Conservation (phyloP, 1,140 invertebrate species). For the Bursaphelenchus mucronatus region DNA sequence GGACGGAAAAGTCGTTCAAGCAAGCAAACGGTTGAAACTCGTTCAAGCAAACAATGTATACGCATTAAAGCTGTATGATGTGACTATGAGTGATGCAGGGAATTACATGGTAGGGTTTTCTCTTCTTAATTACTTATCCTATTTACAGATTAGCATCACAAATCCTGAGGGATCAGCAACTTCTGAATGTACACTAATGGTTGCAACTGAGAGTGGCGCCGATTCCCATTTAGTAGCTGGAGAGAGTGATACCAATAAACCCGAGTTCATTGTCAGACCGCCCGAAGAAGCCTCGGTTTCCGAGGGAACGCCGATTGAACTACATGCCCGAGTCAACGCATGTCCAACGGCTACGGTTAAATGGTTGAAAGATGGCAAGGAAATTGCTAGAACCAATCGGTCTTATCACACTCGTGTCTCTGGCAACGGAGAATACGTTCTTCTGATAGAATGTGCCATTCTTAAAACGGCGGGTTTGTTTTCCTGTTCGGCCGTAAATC, state of each 20-base stretch:
- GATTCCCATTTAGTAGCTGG: conserved; percentile 7
- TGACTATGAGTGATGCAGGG: conserved; percentile 3
- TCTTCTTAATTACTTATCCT: conserved; percentile 1
- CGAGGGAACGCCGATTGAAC: conserved; percentile 10
- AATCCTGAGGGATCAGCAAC: conserved; percentile 2
- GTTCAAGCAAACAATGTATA: conserved; percentile 37
- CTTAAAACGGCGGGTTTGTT: conserved; percentile 10
- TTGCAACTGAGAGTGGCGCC: not conserved
- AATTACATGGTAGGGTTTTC: conserved; percentile 2
- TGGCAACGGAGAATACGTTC: conserved; percentile 18
- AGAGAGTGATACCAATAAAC: conserved; percentile 8
- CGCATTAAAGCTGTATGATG: conserved; percentile 16
- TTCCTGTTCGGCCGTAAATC: not conserved
- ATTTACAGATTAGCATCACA: not conserved
- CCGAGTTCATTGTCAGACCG: conserved; percentile 12
- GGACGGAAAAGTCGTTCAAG: conserved; percentile 15
- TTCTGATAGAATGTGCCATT: conserved; percentile 22
- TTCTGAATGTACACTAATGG: conserved; percentile 1
- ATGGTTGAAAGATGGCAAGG: conserved; percentile 26
- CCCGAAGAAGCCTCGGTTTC: not conserved
- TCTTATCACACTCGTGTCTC: conserved; percentile 7
- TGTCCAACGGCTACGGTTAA: conserved; percentile 6
- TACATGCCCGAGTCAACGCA: not conserved
- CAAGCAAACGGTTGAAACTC: conserved; percentile 27
- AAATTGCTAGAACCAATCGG: conserved; percentile 13